Base-by-base conservation (phyloP, 2,888 invertebrate genomes). In the Aporophyla lueneburgensis region DNA sequence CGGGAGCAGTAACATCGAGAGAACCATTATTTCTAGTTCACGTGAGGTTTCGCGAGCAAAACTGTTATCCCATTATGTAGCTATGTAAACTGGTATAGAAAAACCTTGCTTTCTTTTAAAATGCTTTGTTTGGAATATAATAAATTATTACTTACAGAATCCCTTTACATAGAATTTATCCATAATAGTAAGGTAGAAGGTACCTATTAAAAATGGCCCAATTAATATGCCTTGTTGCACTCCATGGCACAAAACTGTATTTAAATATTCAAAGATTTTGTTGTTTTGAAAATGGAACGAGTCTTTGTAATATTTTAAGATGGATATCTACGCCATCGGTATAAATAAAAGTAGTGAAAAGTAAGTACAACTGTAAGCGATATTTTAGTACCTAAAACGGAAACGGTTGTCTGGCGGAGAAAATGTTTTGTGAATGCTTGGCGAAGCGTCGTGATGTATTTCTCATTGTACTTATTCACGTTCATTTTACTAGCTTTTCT, bases 1-100 rank as follows among this genome's bases (percentile, higher is more conserved):
- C 61, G 53, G 59, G 73, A 61, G 65, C 53, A 74, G 74, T 74
- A 79, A 79, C 70, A 70, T 71, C 61, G 58, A n/a, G 54, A 54
- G 21, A 58, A 63, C 67, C 72, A 73, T 80, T 83, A 80, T 74
- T 83, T 65, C 63, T 70, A 61, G 70, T 83, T 65, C 76, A 76
- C 67, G 72, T 79, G n/a, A 63, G 33, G 40, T 70, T 72, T 86
- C 56, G 61, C 16, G 58, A 73, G 59, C 67, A 73, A 67, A 83
- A 76, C 21, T 83, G 40, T 67, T 62, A 9, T 59, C 33, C 5
- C 33, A 21, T 21, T 49, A 6, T 51, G 10, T 27, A n/a, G 10
- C 40, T 43, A 40, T 49, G 12, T 73, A 33, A 54, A 19, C 2
- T n/a, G 27, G 24, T 56, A n/a, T 46, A 19, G n/a, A 27, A 33